phyloP scores from a whole-genome alignment of 2,797 vertebrate genomes.

The Simalia tracyae region DNA sequence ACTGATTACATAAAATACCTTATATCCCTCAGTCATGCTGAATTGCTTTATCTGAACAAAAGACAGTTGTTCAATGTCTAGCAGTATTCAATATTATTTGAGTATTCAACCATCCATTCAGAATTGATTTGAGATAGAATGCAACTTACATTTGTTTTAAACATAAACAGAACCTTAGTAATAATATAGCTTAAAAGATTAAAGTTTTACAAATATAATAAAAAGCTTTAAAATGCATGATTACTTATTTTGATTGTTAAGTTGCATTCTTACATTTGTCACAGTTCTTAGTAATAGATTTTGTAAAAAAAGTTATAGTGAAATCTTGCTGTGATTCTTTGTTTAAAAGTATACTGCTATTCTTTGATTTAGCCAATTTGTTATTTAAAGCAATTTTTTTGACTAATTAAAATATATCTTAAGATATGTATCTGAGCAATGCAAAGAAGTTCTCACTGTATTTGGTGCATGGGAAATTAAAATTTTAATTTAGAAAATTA shows the following conservation, averaged over 20 bases:
- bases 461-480: not conserved
- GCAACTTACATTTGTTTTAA: not conserved
- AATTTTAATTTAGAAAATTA: slow-evolving; percentile 35
- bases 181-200: not conserved
- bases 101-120: slow-evolving; percentile 7
- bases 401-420: not conserved
- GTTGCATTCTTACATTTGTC: slow-evolving; percentile 8
- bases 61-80: not conserved
- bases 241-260: not conserved
- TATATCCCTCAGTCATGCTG: slow-evolving; percentile 9
- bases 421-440: slow-evolving; percentile 37
- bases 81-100: slow-evolving; percentile 13
- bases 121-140: slow-evolving; percentile 18
- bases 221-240: not conserved
- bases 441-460: slow-evolving; percentile 19
- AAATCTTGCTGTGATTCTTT: not conserved
- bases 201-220: slow-evolving; percentile 4
- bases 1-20: not conserved
- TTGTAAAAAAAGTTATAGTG: not conserved
- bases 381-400: slow-evolving; percentile 30
- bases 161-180: slow-evolving; percentile 22
- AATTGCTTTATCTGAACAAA: slow-evolving; percentile 2
- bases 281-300: slow-evolving; percentile 5
- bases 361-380: not conserved
- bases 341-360: slow-evolving; percentile 11